Conservation (phyloP, 2,888 invertebrate genomes). For the Pardosa pseudoannulata region DNA sequence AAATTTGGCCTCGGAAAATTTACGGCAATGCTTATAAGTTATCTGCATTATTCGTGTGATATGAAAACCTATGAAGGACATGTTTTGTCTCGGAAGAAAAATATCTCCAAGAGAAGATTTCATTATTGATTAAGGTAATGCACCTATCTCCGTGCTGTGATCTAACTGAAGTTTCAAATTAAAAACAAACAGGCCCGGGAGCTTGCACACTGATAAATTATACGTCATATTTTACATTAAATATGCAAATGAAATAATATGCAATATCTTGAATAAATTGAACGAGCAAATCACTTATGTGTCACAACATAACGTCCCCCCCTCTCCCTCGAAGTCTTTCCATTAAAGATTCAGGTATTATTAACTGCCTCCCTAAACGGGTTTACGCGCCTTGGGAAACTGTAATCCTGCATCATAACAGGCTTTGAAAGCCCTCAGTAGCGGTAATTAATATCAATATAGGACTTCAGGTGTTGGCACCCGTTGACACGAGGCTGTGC, state of each 20-base stretch:
- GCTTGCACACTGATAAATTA: slow-evolving; percentile 12
- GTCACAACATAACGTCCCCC: neutral
- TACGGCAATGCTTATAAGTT: too few species aligned
- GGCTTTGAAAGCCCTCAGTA: slow-evolving; percentile 6
- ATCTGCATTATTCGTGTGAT: too few species aligned
- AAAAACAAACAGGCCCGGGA: too few species aligned
- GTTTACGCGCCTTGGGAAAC: slow-evolving; percentile 13
- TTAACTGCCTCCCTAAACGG: neutral
- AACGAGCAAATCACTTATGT: slow-evolving; percentile 17
- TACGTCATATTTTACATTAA: slow-evolving; percentile 1
- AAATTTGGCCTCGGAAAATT: too few species aligned
- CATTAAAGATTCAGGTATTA: slow-evolving; percentile 17
- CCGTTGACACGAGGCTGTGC: neutral
- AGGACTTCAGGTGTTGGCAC: slow-evolving; percentile 9
- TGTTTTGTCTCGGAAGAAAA: too few species aligned
- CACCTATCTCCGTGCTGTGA: too few species aligned
- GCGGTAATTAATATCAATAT: slow-evolving; percentile 7
- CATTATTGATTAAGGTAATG: too few species aligned
- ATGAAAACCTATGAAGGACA: too few species aligned
- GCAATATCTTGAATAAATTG: slow-evolving; percentile 6
- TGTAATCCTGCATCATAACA: neutral
- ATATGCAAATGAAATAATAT: slow-evolving; percentile 15
- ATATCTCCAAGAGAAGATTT: too few species aligned
- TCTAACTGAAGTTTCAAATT: too few species aligned
- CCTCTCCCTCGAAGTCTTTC: neutral